Evolutionary conservation across 1,140 invertebrate genomes (phyloP).

Genomic region (Cyrtorhinus lividipennis): DNA sequence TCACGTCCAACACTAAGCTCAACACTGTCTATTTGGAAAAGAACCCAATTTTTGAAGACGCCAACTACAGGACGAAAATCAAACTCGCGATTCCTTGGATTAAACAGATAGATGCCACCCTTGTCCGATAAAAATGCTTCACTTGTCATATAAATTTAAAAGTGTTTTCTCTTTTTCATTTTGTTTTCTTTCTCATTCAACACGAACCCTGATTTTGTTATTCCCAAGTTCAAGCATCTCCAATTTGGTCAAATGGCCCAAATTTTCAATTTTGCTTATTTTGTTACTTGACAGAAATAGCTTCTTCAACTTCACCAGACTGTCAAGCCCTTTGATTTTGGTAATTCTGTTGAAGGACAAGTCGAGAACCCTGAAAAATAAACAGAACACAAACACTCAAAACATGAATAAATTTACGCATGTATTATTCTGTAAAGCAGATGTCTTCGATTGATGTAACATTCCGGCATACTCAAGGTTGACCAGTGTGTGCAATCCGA

Average conservation of each 20-base stretch:
- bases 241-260: slow-evolving; percentile 64
- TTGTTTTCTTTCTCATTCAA: too few species aligned
- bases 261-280: slow-evolving; percentile 81
- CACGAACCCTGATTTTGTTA: slow-evolving; percentile 70
- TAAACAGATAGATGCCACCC: slow-evolving; percentile 86
- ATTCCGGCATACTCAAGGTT: slow-evolving; percentile 75
- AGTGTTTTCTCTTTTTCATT: too few species aligned
- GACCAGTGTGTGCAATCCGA: slow-evolving; percentile 69
- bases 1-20: slow-evolving; percentile 59
- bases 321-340: slow-evolving; percentile 73
- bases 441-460: too few species aligned
- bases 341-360: slow-evolving; percentile 93
- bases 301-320: slow-evolving; percentile 67
- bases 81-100: slow-evolving; percentile 75
- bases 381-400: background rate
- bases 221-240: slow-evolving; percentile 86
- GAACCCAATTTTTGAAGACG: slow-evolving; percentile 75
- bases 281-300: slow-evolving; percentile 88
- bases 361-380: slow-evolving; percentile 66
- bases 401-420: background rate
- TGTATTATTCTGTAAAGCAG: too few species aligned
- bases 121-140: slow-evolving; percentile 47
- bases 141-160: background rate
- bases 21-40: slow-evolving; percentile 85
- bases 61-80: slow-evolving; percentile 81